Percentiles rank a stretch among this genome's conserved stretches.
These are phyloP conservation scores for Zoanthus solanderi DNA, from an alignment of 92 coral and sea anemone genomes.

Conservation along the genomic window DNA sequence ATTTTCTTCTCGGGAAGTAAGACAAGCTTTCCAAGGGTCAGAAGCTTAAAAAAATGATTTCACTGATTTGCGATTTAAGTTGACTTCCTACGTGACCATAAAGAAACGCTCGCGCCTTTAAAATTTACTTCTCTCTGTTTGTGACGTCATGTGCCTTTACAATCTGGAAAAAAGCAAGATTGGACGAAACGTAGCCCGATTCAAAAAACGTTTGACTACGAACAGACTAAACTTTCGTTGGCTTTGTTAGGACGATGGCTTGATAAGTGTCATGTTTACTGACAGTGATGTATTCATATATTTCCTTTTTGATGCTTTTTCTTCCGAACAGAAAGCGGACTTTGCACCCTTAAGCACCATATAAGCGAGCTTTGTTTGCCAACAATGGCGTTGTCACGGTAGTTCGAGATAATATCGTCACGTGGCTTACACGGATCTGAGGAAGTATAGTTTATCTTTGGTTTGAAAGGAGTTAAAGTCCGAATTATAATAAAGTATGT, in stretches of 20 bases:
- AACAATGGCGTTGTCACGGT: too few relatives aligned
- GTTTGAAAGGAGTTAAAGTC: too few relatives aligned
- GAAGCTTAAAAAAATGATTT: not conserved
- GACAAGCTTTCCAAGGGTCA: not conserved
- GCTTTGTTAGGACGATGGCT: not conserved
- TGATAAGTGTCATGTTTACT: not conserved
- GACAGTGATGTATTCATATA: not conserved
- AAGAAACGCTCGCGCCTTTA: not conserved
- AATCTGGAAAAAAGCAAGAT: not conserved
- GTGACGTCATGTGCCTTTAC: slow-evolving; percentile 31
- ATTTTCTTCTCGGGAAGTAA: not conserved
- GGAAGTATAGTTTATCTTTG: too few relatives aligned
- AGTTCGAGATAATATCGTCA: too few relatives aligned
- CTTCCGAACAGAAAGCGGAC: slow-evolving; percentile 5
- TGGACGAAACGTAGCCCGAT: not conserved
- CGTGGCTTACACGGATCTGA: too few relatives aligned
- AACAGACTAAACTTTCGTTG: not conserved
- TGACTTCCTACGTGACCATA: not conserved
- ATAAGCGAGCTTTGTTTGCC: too few relatives aligned
- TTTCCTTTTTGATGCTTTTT: not conserved
- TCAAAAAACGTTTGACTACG: not conserved
- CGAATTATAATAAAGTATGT: too few relatives aligned
- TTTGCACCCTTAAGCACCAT: not conserved
- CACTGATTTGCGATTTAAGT: too few relatives aligned
- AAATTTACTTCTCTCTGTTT: not conserved